A percentile compares a stretch with the other conserved stretches of the same genome.
Conservation (phyloP, 2,888 invertebrate species). For the Aporophyla nigra region DNA sequence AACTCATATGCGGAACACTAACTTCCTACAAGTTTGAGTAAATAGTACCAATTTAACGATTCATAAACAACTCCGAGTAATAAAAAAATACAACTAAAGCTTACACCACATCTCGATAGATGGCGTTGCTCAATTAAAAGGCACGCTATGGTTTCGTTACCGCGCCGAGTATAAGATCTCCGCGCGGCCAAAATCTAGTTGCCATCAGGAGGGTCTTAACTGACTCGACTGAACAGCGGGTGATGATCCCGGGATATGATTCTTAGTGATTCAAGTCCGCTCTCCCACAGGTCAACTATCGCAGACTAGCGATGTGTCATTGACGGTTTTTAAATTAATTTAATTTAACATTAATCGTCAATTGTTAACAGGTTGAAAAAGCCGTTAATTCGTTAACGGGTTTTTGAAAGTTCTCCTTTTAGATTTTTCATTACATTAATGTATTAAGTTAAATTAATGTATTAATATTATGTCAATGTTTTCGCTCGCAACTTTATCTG, state of each 20-base stretch:
- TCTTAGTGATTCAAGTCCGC: conserved; percentile 79
- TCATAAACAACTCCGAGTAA: not conserved
- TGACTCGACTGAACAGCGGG: conserved; percentile 90
- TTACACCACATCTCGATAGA: conserved; percentile 60
- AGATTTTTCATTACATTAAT: no score
- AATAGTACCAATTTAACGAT: not conserved
- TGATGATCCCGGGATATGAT: conserved; percentile 84
- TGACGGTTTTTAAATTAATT: no score
- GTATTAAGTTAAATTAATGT: no score
- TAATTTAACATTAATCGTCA: no score
- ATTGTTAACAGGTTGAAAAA: no score
- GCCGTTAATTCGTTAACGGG: no score
- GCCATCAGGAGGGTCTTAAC: conserved; percentile 88
- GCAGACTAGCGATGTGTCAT: no score
- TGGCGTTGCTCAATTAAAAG: conserved; percentile 68
- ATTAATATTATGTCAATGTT: no score
- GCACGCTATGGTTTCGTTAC: conserved; percentile 67
- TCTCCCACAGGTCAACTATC: conserved; percentile 81
- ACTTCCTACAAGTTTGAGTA: no score
- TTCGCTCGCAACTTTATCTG: no score
- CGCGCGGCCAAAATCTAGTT: not conserved
- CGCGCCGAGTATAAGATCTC: conserved; percentile 27
- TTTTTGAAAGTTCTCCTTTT: no score
- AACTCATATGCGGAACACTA: no score
- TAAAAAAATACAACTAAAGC: not conserved